A percentile compares a stretch with the other conserved stretches of the same genome.
phyloP scores from a whole-genome alignment of 2,888 invertebrate species.

The Erpobdella octoculata region DNA sequence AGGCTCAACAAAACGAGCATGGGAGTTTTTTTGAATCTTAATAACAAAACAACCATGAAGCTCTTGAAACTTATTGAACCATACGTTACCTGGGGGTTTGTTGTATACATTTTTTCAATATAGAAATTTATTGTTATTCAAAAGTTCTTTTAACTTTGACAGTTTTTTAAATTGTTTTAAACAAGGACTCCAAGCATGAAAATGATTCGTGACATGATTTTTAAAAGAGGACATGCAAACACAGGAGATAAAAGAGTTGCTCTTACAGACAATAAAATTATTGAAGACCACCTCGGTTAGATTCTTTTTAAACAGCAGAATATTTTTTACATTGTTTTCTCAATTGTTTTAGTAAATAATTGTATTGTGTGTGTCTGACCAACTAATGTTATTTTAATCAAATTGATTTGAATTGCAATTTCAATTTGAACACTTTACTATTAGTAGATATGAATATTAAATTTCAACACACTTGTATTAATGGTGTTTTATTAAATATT shows the following conservation, averaged over 20 bases:
- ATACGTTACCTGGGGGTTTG: slow-evolving; percentile 33
- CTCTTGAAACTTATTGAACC: slow-evolving; percentile 31
- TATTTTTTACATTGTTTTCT: background rate
- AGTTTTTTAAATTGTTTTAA: background rate
- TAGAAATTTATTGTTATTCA: background rate
- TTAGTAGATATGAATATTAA: too few relatives aligned
- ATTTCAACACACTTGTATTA: too few relatives aligned
- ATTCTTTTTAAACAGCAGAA: background rate
- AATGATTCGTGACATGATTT: slow-evolving; percentile 24
- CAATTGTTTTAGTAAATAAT: background rate
- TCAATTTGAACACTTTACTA: too few relatives aligned
- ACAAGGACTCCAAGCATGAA: slow-evolving; percentile 23
- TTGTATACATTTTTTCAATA: background rate
- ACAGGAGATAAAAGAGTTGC: slow-evolving; percentile 1
- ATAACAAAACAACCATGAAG: slow-evolving; percentile 29
- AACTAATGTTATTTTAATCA: background rate
- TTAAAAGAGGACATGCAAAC: slow-evolving; percentile 27
- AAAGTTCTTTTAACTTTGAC: slow-evolving; percentile 5
- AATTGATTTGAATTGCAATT: background rate
- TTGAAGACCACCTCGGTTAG: slow-evolving; percentile 11
- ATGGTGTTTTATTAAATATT: too few relatives aligned
- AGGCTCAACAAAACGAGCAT: slow-evolving; percentile 22
- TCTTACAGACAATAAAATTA: slow-evolving; percentile 22
- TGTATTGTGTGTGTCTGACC: background rate
- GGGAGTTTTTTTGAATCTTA: slow-evolving; percentile 30